phyloP scores from a whole-genome alignment of 2,113 vertebrate species.

The Pachypanchax playfairii region DNA sequence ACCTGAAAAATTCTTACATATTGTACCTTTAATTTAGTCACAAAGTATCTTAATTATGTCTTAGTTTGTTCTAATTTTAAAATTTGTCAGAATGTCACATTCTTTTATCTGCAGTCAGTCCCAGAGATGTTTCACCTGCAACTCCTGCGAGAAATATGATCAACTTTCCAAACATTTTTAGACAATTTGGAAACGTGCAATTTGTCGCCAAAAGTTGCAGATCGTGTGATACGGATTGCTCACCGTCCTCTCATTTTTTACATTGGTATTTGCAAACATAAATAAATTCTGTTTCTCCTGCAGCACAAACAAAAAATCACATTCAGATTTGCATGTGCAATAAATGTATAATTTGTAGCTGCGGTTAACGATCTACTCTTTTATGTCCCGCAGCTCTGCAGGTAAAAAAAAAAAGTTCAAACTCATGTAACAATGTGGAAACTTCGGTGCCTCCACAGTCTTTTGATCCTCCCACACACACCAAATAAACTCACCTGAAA shows the following conservation, averaged over 20 bases:
- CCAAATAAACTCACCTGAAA: constrained; percentile 40
- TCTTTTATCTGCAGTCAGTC: too few species aligned
- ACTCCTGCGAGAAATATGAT: too few species aligned
- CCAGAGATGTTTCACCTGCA: too few species aligned
- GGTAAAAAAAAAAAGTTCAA: constrained; percentile 25
- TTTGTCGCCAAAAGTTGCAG: too few species aligned
- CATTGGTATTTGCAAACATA: not conserved
- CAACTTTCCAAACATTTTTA: too few species aligned
- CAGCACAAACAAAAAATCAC: not conserved
- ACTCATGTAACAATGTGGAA: constrained; percentile 33
- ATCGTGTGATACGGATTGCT: too few species aligned
- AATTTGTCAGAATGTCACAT: too few species aligned
- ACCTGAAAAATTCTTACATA: too few species aligned
- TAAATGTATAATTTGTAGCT: not conserved
- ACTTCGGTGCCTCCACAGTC: constrained; percentile 28
- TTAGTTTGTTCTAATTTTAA: too few species aligned
- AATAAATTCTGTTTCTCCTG: not conserved
- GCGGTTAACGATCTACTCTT: not conserved
- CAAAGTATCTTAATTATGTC: too few species aligned
- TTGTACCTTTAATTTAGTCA: too few species aligned
- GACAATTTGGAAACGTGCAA: too few species aligned
- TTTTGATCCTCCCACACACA: constrained; percentile 55
- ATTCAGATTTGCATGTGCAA: not conserved
- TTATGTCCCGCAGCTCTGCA: constrained; percentile 1
- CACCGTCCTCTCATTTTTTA: not conserved